Evolutionary conservation across 2,113 vertebrate species (phyloP), one percentile per base, ranked within the genome.

Genomic region (Prunella fulvescens): DNA sequence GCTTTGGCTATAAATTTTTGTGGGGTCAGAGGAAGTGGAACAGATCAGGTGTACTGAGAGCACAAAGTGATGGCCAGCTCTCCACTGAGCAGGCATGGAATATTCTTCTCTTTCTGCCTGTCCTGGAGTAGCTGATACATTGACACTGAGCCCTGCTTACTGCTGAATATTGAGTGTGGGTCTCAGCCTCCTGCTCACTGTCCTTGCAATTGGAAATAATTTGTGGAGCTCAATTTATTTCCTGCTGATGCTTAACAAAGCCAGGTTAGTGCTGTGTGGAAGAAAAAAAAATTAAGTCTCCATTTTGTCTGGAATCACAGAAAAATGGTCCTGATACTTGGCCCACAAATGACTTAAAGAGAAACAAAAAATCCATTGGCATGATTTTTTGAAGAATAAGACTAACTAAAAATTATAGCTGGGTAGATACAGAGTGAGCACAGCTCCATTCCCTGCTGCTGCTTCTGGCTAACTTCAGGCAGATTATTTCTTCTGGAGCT

Each of bases 1-100:
- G 40, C 74, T 85, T 95, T 62, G 71, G 29, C 74, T 81, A 64
- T 81, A 90, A 89, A 79, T 85, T 95, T 82, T 61, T 87, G 53
- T 62, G 54, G 65, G 70, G 51, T 87, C 84, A 31, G 66, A 90
- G 87, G 62, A 91, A 64, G 62, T 70, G 42, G 62, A 94, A 28
- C 5, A 80, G 47, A 82, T 85, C 71, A 73, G 66, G 79, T 93
- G 58, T 76, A 64, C 44, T 23, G 40, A 51, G 37, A 91, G 61
- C 53, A 81, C 35, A 40, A 12, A 87, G 64, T 1, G 5, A 73
- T 81, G 56, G 65, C 60, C 31, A 69, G 33, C 11, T 67, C 44
- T 95, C 48, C n/a, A 9, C 45, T 53, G 78, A 87, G 81, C 44
- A 81, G 50, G 13, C 61, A 42, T 20, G 53, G 65, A 48, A 8